These are phyloP conservation scores for Pedionomus torquatus DNA, from an alignment of 2,113 vertebrate species.

Conservation along the genomic window DNA sequence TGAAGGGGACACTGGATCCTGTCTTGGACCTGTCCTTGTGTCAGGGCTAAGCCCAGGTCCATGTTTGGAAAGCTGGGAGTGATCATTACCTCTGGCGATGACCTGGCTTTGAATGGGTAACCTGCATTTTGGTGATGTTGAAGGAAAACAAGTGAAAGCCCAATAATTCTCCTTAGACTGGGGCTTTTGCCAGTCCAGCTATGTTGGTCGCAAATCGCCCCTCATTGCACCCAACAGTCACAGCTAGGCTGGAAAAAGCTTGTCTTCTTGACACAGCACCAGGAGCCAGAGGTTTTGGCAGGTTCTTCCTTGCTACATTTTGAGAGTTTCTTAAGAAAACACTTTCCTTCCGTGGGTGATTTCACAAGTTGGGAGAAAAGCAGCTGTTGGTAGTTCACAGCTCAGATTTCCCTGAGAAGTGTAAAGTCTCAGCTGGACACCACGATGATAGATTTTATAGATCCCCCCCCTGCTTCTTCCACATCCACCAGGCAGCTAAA, in stretches of 20 bases:
- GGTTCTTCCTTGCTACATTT: constrained; percentile 14
- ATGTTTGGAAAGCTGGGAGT: not conserved
- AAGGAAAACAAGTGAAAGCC: not conserved
- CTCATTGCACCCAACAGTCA: not conserved
- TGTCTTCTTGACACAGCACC: not conserved
- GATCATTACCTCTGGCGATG: not conserved
- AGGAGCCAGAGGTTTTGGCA: not conserved
- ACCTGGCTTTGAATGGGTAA: not conserved
- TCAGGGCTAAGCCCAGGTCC: not conserved
- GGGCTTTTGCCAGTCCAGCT: not conserved
- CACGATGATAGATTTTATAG: constrained; percentile 70
- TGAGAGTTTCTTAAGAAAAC: constrained; percentile 59
- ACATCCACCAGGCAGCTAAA: constrained; percentile 52
- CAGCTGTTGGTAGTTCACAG: constrained; percentile 71
- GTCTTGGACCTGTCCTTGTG: not conserved
- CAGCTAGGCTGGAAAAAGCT: constrained; percentile 40
- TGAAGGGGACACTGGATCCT: not conserved
- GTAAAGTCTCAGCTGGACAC: constrained; percentile 73
- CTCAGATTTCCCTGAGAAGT: constrained; percentile 67
- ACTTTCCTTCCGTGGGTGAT: constrained; percentile 46
- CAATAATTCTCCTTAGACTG: not conserved
- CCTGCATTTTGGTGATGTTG: not conserved
- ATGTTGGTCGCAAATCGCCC: not conserved
- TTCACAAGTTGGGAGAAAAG: constrained; percentile 65
- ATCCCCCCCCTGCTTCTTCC: not conserved